Evolutionary conservation across 2,113 vertebrate species (phyloP), one percentile per base, ranked within the genome.

Genomic region (Chloropsis hardwickii): DNA sequence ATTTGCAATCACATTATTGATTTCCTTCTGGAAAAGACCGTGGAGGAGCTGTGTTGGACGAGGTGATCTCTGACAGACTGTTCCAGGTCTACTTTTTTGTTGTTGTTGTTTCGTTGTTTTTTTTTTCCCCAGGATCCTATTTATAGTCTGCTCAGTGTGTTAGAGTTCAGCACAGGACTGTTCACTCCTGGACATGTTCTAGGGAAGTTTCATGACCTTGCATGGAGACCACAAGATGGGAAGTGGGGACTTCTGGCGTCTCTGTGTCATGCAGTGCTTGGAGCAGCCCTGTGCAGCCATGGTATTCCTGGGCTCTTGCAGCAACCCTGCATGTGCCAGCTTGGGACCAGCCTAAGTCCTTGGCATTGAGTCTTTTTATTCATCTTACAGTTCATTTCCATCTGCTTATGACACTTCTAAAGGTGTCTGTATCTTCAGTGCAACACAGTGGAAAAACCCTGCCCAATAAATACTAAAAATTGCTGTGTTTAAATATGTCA

Each of bases 341-440:
- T 58, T 82, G 48, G n/a, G 31, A 40, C 19, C 40, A 77, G 62
- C 25, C 42, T 12, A 28, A 61, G 11, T 62, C 47, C 82, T 86
- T 56, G 45, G 14, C 10, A 6, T 11, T 56, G 33, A 5, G 35
- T 58, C 3, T 1, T 72, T 50, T 64, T 62, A 23, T 14, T 54
- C 21, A 70, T 33, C 31, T 78, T 1, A 0, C 12, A 40, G 22
- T 12, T 33, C 28, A 12, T 61, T 56, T 57, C 65, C 19, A 48
- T 48, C 70, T 84, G 22, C 3, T 4, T 42, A 5, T 42, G 53
- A 23, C 10, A 5, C 27, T 80, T 86, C 6, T 9, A 3, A 69
- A 70, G 40, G 4, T 73, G 37, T 56, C n/a, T 23, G 0, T 1
- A 1, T 47, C 44, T 76, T 31, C 44, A 60, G 0, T 29, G 40